phyloP scores from a whole-genome alignment of 1,140 invertebrate genomes.

The Drosophila repletoides region DNA sequence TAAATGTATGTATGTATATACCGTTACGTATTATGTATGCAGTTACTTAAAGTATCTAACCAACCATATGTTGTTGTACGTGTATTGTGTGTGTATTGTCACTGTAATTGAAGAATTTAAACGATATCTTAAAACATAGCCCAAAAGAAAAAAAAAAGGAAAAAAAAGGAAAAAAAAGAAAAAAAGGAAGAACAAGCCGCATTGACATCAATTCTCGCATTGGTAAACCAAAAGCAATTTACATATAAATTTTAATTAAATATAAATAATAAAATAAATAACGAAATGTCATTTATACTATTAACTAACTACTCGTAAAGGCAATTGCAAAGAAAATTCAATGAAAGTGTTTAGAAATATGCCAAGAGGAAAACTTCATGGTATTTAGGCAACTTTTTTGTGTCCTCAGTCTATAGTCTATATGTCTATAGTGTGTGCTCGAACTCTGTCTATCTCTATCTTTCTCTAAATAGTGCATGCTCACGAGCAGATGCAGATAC shows the following conservation, averaged over 20 bases:
- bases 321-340: too few species aligned
- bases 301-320: too few species aligned
- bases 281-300: neutral
- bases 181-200: constrained; percentile 1
- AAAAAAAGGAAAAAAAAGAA: constrained; percentile 7
- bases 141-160: neutral
- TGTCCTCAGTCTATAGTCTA: neutral
- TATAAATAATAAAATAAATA: constrained; percentile 1
- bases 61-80: constrained; percentile 27
- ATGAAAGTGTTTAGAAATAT: neutral
- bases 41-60: constrained; percentile 21
- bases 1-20: constrained; percentile 14
- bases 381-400: constrained; percentile 4
- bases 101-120: constrained; percentile 44
- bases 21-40: constrained; percentile 15
- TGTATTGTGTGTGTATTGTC: constrained; percentile 38
- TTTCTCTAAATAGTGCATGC: neutral
- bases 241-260: constrained; percentile 24
- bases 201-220: constrained; percentile 24
- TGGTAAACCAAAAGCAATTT: constrained; percentile 45
- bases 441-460: neutral
- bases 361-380: constrained; percentile 1
- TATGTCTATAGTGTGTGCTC: too few species aligned
- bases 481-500: too few species aligned
- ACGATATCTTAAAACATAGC: constrained; percentile 6